phyloP scores from a whole-genome alignment of 23 tunicate species.

The Phallusia fumigata region DNA sequence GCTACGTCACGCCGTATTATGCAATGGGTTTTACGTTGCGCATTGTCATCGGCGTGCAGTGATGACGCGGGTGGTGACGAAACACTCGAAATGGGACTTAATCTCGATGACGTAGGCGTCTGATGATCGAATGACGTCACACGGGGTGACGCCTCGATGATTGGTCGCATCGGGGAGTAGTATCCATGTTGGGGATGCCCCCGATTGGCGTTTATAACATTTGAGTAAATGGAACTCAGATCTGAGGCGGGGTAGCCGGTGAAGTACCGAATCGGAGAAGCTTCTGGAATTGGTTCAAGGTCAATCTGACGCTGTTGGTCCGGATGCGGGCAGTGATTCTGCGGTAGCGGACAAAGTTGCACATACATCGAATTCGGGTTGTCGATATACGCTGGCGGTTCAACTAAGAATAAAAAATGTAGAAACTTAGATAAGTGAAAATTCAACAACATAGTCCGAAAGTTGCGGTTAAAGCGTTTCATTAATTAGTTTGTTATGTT shows the following conservation, averaged over 20 bases:
- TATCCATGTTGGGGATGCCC: not conserved
- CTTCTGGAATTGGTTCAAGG: slow-evolving; percentile 35
- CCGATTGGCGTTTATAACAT: slow-evolving; percentile 20
- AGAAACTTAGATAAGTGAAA: not conserved
- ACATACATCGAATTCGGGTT: slow-evolving; percentile 22
- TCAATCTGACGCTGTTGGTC: slow-evolving; percentile 5
- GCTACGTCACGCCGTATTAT: slow-evolving; percentile 33
- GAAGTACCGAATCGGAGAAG: slow-evolving; percentile 28
- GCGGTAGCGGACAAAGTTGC: slow-evolving; percentile 29
- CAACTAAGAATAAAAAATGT: not conserved
- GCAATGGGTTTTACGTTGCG: slow-evolving; percentile 20
- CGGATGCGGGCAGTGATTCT: not conserved
- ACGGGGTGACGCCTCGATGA: not conserved
- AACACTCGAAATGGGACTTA: slow-evolving; percentile 27
- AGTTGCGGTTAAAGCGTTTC: not conserved
- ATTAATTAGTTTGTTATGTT: not conserved
- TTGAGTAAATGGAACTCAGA: slow-evolving; percentile 63
- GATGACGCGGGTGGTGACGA: slow-evolving; percentile 21
- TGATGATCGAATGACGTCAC: not conserved
- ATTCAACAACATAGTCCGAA: too few relatives aligned
- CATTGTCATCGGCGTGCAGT: not conserved
- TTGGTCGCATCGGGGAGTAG: slow-evolving; percentile 19
- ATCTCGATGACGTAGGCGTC: slow-evolving; percentile 12
- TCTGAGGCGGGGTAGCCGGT: slow-evolving; percentile 54
- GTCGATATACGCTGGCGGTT: not conserved